These are phyloP conservation scores for Dioctria linearis DNA, from an alignment of 2,888 invertebrate species.

Conservation along the genomic window DNA sequence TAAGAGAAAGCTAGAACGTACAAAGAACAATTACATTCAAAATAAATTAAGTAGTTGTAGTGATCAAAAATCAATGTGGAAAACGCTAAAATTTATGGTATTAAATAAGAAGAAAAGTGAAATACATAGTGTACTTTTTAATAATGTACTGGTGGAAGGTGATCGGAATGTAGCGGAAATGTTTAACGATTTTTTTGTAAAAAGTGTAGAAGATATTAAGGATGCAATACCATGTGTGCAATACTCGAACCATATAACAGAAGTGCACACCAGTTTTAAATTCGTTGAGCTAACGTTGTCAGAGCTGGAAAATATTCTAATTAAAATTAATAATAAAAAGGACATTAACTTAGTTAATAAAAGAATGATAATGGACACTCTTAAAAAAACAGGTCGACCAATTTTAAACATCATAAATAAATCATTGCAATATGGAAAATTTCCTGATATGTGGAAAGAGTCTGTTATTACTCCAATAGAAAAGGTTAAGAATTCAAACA, in stretches of 20 bases:
- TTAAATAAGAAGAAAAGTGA: neutral
- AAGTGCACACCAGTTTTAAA: neutral
- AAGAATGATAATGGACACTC: neutral
- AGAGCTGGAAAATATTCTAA: neutral
- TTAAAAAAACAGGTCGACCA: neutral
- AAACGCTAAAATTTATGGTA: neutral
- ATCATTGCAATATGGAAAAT: conserved; percentile 2
- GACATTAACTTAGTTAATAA: neutral
- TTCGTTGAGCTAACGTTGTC: neutral
- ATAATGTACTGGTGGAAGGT: neutral
- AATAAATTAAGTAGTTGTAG: neutral
- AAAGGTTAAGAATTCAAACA: neutral
- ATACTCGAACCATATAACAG: neutral
- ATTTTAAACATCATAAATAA: neutral
- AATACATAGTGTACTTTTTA: neutral
- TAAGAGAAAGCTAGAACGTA: neutral
- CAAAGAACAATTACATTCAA: neutral
- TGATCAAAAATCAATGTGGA: conserved; percentile 17
- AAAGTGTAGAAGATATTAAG: conserved; percentile 5
- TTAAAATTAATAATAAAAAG: neutral
- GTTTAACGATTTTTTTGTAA: conserved; percentile 14
- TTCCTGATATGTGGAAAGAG: conserved; percentile 13
- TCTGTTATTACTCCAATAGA: conserved; percentile 8
- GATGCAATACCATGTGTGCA: neutral
- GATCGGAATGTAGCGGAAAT: neutral